Evolutionary conservation across 2,888 invertebrate genomes (phyloP), one percentile per base, ranked within the genome.

Genomic region (Sepioteuthis lessoniana): DNA sequence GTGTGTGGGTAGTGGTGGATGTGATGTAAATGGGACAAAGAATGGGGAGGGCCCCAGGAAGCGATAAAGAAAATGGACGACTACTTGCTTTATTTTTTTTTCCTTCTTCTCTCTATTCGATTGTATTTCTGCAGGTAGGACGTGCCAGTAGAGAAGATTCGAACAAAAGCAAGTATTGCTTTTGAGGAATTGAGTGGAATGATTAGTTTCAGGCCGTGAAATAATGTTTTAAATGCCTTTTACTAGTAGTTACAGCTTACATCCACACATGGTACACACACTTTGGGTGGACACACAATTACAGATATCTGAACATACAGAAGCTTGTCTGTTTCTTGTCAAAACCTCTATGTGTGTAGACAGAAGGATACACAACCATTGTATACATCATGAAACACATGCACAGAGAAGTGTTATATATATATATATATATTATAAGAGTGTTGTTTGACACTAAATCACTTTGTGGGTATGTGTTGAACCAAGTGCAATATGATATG

Each of bases 201-300:
- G 76, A n/a, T 76, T 76, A n/a, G 76, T 76, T 76, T n/a, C n/a
- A n/a, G 76, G 76, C 76, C 76, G n/a, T n/a, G n/a, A n/a, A 76
- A 76, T n/a, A 76, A 76, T 13, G n/a, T 76, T 76, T 76, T 76
- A 76, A n/a, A 76, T n/a, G n/a, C 76, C n/a, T n/a, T 47, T 19
- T 47, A 13, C 10, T 7, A 4, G 13, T 13, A 55, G 55, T 55
- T 55, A 55, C 55, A 5, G 55, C 55, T 55, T 55, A 5, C 55
- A 55, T 55, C 55, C 55, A 7, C 55, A 55, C 55, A 5, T 55
- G 21, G 55, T 42, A 7, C 76, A 1, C n/a, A 16, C n/a, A 8
- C 76, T 31, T 76, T 31, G 76, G 31, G n/a, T n/a, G 76, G n/a
- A n/a, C n/a, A 16, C 76, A 55, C 21, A 0, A 25, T 55, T 7